Evolutionary conservation across 2,797 vertebrate species (phyloP).

Genomic region (Spondyliosoma cantharus): DNA sequence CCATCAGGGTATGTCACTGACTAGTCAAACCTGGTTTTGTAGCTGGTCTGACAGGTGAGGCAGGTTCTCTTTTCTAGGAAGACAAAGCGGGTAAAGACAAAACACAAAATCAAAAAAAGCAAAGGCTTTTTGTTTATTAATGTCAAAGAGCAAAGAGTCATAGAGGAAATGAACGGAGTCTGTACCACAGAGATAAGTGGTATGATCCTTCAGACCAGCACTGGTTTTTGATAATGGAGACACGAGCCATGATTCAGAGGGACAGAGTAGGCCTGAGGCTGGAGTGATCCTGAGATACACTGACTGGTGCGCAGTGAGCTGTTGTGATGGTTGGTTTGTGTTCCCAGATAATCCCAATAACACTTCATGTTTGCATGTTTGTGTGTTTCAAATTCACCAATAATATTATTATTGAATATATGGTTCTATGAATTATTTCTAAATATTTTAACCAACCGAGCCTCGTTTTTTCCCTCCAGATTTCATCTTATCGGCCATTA

Average conservation of each 20-base stretch:
- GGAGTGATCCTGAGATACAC: constrained; percentile 54
- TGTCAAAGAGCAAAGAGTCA: not conserved
- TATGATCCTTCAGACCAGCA: constrained; percentile 33
- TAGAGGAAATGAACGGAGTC: constrained; percentile 44
- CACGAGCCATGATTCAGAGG: constrained; percentile 53
- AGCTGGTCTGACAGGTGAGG: constrained; percentile 6
- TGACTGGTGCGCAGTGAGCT: constrained; percentile 49
- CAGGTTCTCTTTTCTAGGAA: constrained; percentile 3
- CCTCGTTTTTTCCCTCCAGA: not conserved
- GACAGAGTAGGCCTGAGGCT: constrained; percentile 66
- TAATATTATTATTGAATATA: not conserved
- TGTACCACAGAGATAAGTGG: constrained; percentile 35
- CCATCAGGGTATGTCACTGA: constrained; percentile 89
- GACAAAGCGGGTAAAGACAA: not conserved
- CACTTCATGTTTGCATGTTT: not conserved
- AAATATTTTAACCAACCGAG: not conserved
- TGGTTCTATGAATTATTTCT: not conserved
- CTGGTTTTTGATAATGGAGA: constrained; percentile 57
- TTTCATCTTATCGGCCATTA: not conserved
- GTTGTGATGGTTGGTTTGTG: constrained; percentile 28
- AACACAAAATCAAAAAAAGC: not conserved
- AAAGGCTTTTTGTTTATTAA: constrained; percentile 18
- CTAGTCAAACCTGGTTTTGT: constrained; percentile 38
- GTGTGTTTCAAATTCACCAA: not conserved
- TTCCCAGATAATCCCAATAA: constrained; percentile 2